These are phyloP conservation scores for Atta texana DNA, from an alignment of 1,140 invertebrate species.

Conservation along the genomic window DNA sequence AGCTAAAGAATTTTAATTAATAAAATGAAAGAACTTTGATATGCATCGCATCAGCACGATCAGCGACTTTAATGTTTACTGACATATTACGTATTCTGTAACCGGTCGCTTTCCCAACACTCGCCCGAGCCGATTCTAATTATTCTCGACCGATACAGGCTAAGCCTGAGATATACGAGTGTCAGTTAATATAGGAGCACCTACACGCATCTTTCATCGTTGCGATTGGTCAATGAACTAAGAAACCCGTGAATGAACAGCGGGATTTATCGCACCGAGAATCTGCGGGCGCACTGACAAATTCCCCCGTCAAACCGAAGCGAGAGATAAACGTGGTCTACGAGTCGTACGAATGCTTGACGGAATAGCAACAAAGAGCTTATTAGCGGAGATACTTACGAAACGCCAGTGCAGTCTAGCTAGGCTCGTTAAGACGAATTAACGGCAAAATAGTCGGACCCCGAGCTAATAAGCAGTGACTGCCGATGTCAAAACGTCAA, in stretches of 20 bases:
- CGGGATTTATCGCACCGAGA: slow-evolving; percentile 59
- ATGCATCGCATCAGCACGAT: slow-evolving; percentile 5
- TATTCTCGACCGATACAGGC: slow-evolving; percentile 42
- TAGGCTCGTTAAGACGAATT: slow-evolving; percentile 81
- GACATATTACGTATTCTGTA: slow-evolving; percentile 45
- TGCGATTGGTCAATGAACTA: slow-evolving; percentile 61
- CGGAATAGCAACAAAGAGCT: slow-evolving; percentile 75
- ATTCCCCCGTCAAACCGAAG: slow-evolving; percentile 51
- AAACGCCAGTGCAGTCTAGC: slow-evolving; percentile 67
- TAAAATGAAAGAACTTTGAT: slow-evolving; percentile 23
- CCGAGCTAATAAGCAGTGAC: slow-evolving; percentile 79
- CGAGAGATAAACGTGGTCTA: slow-evolving; percentile 50
- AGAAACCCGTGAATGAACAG: slow-evolving; percentile 58
- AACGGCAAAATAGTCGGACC: slow-evolving; percentile 74
- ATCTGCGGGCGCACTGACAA: slow-evolving; percentile 60
- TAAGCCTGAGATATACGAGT: slow-evolving; percentile 48
- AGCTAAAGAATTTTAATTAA: neutral
- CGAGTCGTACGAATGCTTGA: slow-evolving; percentile 54
- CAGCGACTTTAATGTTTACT: slow-evolving; percentile 26
- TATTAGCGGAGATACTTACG: slow-evolving; percentile 77
- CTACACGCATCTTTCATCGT: slow-evolving; percentile 61
- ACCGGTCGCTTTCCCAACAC: slow-evolving; percentile 52
- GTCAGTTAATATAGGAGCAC: slow-evolving; percentile 53
- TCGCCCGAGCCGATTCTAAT: slow-evolving; percentile 54
- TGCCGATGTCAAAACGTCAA: slow-evolving; percentile 81